A percentile compares a stretch with the other conserved stretches of the same genome.
Conservation (phyloP, 1,140 invertebrate genomes). For the Luehdorfia chinensis region DNA sequence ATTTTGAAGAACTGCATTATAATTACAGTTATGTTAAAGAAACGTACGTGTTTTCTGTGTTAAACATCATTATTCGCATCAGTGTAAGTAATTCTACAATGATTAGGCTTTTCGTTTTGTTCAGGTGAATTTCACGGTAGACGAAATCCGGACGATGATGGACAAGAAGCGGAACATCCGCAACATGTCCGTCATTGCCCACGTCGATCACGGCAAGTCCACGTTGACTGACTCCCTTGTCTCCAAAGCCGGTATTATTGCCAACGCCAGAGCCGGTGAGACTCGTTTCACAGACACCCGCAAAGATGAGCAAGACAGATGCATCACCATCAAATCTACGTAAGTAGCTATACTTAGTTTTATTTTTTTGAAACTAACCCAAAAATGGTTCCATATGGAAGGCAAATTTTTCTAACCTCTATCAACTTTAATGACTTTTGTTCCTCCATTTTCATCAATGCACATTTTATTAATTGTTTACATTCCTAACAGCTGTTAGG, state of each 20-base stretch:
- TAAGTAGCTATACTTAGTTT: no score
- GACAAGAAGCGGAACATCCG: slow-evolving; percentile 99
- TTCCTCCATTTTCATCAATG: background rate
- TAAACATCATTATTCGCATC: slow-evolving; percentile 49
- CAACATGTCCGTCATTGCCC: slow-evolving; percentile 99
- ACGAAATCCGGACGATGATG: slow-evolving; percentile 99
- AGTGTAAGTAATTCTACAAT: no score
- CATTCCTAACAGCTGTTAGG: no score
- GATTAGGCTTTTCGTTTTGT: slow-evolving; percentile 55
- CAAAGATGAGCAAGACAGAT: slow-evolving; percentile 99
- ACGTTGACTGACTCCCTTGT: slow-evolving; percentile 99
- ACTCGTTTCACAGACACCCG: slow-evolving; percentile 99
- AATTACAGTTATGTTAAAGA: slow-evolving; percentile 17
- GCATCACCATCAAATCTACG: slow-evolving; percentile 99
- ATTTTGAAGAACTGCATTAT: background rate
- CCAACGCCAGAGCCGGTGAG: slow-evolving; percentile 98
- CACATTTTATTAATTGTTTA: background rate
- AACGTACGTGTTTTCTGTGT: slow-evolving; percentile 47
- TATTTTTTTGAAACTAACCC: no score
- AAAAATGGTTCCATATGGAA: no score
- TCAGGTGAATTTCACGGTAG: slow-evolving; percentile 99
- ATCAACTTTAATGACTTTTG: no score
- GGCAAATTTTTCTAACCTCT: no score
- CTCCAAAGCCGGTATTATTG: slow-evolving; percentile 99
- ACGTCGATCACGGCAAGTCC: slow-evolving; percentile 99